These are phyloP conservation scores for Halictus quadricinctus DNA, from an alignment of 2,888 invertebrate species.

Conservation along the genomic window DNA sequence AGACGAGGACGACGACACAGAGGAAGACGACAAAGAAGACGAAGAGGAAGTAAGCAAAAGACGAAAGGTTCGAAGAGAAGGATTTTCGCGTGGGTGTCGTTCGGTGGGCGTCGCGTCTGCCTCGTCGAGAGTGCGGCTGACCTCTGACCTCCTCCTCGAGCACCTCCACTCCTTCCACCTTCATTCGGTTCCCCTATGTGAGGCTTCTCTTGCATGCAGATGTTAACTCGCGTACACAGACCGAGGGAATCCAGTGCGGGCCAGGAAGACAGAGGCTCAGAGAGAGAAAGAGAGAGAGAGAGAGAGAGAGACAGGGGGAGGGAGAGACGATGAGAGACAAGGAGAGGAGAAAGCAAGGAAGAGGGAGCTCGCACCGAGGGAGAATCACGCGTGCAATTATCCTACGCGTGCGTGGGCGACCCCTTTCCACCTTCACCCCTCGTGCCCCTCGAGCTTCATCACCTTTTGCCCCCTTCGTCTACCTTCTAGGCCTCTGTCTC, in stretches of 20 bases:
- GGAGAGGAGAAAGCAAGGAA: constrained; percentile 45
- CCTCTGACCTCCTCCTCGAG: constrained; percentile 78
- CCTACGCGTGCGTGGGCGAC: constrained; percentile 82
- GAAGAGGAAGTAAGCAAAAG: constrained; percentile 64
- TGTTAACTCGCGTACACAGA: constrained; percentile 72
- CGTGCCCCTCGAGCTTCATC: constrained; percentile 68
- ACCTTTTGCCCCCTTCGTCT: constrained; percentile 66
- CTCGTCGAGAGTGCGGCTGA: constrained; percentile 80
- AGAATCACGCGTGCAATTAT: constrained; percentile 81
- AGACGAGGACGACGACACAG: constrained; percentile 16
- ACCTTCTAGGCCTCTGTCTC: constrained; percentile 45
- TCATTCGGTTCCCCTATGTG: constrained; percentile 60
- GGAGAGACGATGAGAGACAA: constrained; percentile 36
- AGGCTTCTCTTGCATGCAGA: constrained; percentile 74
- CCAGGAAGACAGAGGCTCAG: constrained; percentile 61
- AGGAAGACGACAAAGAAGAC: constrained; percentile 41
- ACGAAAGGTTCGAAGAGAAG: constrained; percentile 65
- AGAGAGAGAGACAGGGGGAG: constrained; percentile 30
- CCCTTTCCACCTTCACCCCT: constrained; percentile 77
- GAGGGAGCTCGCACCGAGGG: constrained; percentile 64
- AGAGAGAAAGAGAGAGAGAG: constrained; percentile 55
- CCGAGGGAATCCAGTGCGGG: constrained; percentile 68
- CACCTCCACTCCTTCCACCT: constrained; percentile 69
- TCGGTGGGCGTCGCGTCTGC: constrained; percentile 81
- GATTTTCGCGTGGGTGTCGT: constrained; percentile 82